phyloP scores from a whole-genome alignment of 2,888 invertebrate genomes.

The Ferdinandea cuprea region DNA sequence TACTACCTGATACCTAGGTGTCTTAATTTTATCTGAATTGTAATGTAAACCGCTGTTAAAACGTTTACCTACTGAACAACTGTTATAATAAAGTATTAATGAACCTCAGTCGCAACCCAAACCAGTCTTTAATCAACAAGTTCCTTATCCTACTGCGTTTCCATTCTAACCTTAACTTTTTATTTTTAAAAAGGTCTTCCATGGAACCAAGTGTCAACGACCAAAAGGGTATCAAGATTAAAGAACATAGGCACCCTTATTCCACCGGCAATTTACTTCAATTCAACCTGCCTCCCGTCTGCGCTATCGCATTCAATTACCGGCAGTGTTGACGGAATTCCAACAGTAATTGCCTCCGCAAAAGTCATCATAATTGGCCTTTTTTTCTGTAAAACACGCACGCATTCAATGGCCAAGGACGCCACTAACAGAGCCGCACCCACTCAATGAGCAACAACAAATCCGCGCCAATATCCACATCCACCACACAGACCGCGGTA shows the following conservation, averaged over 20 bases:
- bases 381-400: conserved; percentile 41
- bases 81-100: conserved; percentile 8
- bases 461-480: conserved; percentile 1
- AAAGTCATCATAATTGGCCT: conserved; percentile 65
- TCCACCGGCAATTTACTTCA: conserved; percentile 29
- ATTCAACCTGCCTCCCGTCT: conserved; percentile 52
- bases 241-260: conserved; percentile 4
- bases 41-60: not conserved
- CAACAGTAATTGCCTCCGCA: conserved; percentile 63
- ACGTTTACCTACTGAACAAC: not conserved
- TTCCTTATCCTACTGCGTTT: conserved; percentile 13
- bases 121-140: conserved; percentile 19
- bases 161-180: conserved; percentile 1
- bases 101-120: not conserved
- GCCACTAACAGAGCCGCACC: conserved; percentile 66
- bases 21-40: no score
- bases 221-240: conserved; percentile 52
- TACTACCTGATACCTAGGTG: not conserved
- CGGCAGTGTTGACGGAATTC: conserved; percentile 66
- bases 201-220: conserved; percentile 33
- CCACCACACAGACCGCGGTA: not conserved
- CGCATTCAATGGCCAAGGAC: conserved; percentile 65
- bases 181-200: not conserved
- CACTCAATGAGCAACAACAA: conserved; percentile 56
- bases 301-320: conserved; percentile 3